phyloP scores from a whole-genome alignment of 2,797 vertebrate species.

The Eospalax fontanierii region DNA sequence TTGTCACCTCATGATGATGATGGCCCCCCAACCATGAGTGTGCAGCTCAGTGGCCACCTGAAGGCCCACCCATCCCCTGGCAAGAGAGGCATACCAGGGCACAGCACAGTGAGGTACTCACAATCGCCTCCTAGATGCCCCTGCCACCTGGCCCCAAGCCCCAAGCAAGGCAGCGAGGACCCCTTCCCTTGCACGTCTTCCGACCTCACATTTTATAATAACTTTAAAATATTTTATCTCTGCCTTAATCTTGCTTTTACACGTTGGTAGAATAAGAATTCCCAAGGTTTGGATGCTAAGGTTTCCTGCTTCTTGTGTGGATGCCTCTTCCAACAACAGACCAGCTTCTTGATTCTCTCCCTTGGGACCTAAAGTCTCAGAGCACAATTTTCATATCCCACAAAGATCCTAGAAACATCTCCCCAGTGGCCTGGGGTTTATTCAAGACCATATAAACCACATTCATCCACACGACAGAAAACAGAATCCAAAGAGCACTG shows the following conservation, averaged over 20 bases:
- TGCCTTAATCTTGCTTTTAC: background rate
- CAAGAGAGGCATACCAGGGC: no score
- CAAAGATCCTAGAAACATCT: background rate
- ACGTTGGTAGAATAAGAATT: background rate
- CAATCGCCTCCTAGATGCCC: no score
- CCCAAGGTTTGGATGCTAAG: no score
- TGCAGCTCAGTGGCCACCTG: no score
- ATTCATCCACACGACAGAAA: background rate
- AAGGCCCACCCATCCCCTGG: no score
- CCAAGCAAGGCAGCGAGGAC: no score
- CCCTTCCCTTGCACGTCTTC: no score
- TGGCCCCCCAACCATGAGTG: no score
- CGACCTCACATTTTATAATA: background rate
- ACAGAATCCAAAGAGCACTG: background rate
- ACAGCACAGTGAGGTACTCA: no score
- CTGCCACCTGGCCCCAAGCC: no score
- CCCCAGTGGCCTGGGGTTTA: background rate
- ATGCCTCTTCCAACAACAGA: background rate
- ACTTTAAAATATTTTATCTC: background rate
- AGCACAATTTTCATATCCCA: background rate
- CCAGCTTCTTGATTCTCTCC: background rate
- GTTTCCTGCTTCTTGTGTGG: background rate
- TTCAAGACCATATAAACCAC: background rate
- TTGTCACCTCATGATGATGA: no score
- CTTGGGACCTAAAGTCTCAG: constrained; percentile 12